A percentile compares a stretch with the other conserved stretches of the same genome.
phyloP scores from a whole-genome alignment of 2,888 invertebrate species.

The Cyaniris semiargus region DNA sequence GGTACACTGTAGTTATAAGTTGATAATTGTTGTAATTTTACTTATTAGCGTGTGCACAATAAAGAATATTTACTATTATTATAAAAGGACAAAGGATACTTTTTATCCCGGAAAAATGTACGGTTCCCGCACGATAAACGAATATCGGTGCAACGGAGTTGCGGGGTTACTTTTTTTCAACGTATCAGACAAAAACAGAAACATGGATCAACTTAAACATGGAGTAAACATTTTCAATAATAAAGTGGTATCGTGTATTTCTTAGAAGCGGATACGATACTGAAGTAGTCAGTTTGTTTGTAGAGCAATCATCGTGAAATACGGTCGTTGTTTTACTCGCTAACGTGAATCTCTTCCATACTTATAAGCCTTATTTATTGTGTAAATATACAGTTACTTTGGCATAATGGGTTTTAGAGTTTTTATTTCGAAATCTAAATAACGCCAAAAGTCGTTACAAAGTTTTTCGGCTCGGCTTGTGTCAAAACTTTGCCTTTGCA shows the following conservation, averaged over 20 bases:
- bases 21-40: too few relatives aligned
- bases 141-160: too few relatives aligned
- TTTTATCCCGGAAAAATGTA: too few relatives aligned
- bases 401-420: neutral
- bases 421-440: neutral
- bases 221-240: too few relatives aligned
- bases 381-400: neutral
- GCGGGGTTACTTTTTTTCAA: too few relatives aligned
- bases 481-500: neutral
- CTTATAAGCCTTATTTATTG: neutral
- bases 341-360: constrained; percentile 1
- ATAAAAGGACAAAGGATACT: too few relatives aligned
- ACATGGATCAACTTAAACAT: too few relatives aligned
- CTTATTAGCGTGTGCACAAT: too few relatives aligned
- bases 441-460: neutral
- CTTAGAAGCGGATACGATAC: neutral
- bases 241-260: neutral
- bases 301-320: neutral
- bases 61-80: too few relatives aligned
- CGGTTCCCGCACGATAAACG: too few relatives aligned
- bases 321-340: neutral
- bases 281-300: neutral
- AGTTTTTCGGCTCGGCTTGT: neutral
- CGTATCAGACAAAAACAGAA: too few relatives aligned
- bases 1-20: too few relatives aligned